These are phyloP conservation scores for Microtus montanus DNA, from an alignment of 2,113 vertebrate species.

Conservation along the genomic window DNA sequence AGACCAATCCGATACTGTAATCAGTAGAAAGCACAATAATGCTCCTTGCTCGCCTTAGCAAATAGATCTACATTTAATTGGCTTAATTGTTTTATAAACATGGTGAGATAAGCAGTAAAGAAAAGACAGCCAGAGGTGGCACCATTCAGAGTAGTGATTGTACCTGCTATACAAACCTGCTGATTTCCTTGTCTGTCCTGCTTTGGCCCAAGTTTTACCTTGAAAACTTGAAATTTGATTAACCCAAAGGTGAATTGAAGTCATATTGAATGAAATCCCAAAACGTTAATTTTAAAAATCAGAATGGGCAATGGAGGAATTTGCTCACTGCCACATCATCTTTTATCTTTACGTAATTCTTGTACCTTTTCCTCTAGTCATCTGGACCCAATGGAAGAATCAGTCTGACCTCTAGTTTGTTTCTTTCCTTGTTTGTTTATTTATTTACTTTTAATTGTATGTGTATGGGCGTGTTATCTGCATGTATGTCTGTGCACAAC, in stretches of 20 bases:
- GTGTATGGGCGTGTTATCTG: not conserved
- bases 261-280: not conserved
- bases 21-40: constrained; percentile 13
- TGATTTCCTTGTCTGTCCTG: not conserved
- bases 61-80: constrained; percentile 16
- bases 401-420: not conserved
- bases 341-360: not conserved
- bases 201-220: not conserved
- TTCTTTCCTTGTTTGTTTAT: not conserved
- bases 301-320: not conserved
- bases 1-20: not conserved
- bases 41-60: constrained; percentile 13
- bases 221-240: not conserved
- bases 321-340: not conserved
- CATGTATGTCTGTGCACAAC: not conserved
- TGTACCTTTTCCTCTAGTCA: not conserved
- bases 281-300: not conserved
- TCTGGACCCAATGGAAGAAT: not conserved
- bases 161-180: not conserved
- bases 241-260: not conserved
- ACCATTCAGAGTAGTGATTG: not conserved
- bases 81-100: not conserved
- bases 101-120: not conserved
- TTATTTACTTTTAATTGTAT: not conserved
- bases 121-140: not conserved